Percentiles rank a stretch among this genome's conserved stretches.
Evolutionary conservation across 2,113 vertebrate genomes (phyloP).

Genomic region (Hiodon alosoides): DNA sequence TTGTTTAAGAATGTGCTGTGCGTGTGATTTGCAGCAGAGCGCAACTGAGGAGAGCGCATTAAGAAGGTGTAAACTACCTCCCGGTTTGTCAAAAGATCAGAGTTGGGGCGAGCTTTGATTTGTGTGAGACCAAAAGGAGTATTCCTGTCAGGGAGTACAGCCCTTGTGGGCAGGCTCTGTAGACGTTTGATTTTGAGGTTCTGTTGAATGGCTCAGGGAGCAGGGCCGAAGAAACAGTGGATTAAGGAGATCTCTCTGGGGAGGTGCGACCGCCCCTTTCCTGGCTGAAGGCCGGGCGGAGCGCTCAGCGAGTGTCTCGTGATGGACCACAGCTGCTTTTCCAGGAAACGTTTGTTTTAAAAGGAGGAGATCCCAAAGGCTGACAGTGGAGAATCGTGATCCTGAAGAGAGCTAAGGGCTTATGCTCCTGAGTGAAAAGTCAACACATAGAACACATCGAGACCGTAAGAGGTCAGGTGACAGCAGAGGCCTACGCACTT

Average conservation of each 20-base stretch:
- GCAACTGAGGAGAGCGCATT: too few species aligned
- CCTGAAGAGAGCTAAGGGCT: neutral
- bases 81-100: too few species aligned
- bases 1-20: too few species aligned
- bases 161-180: too few species aligned
- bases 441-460: too few species aligned
- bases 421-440: neutral
- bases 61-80: too few species aligned
- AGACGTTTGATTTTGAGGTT: too few species aligned
- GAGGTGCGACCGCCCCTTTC: neutral
- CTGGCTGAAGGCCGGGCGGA: neutral
- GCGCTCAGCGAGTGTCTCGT: neutral
- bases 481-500: neutral
- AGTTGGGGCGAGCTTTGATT: too few species aligned
- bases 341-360: conserved; percentile 6
- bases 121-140: too few species aligned
- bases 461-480: neutral
- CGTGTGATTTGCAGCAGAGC: too few species aligned
- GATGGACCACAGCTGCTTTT: conserved; percentile 12
- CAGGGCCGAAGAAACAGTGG: neutral
- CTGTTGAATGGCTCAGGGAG: neutral
- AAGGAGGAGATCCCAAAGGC: conserved; percentile 4
- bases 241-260: neutral
- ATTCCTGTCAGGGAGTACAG: too few species aligned
- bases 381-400: neutral